Evolutionary conservation across 2,888 invertebrate species (phyloP).

Genomic region (Polymixis lichenea): DNA sequence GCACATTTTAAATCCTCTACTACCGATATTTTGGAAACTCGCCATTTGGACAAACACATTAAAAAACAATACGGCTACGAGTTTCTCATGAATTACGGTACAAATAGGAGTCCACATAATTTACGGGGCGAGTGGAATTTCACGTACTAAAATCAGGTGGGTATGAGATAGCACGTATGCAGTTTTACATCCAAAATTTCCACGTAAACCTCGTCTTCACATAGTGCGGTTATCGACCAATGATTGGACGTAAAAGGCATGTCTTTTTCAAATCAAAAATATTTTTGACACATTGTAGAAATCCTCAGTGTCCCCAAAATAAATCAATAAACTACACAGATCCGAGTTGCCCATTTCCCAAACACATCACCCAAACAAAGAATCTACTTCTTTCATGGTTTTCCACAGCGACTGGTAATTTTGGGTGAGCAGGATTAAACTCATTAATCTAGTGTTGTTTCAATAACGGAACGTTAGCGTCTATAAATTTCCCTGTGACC

Average conservation of each 20-base stretch:
- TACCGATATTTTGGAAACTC: conserved; percentile 52
- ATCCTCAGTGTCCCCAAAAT: not conserved
- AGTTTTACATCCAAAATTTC: not conserved
- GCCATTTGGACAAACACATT: conserved; percentile 51
- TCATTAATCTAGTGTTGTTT: conserved; percentile 79
- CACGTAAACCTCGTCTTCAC: not conserved
- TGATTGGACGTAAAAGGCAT: not conserved
- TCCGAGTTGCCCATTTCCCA: not conserved
- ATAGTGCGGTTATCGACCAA: not conserved
- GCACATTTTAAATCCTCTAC: conserved; percentile 18
- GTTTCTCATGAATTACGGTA: conserved; percentile 33
- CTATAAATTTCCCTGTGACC: conserved; percentile 77
- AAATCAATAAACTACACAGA: not conserved
- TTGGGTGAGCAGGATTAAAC: conserved; percentile 71
- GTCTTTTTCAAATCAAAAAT: not conserved
- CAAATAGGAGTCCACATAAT: conserved; percentile 25
- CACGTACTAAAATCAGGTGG: conserved; percentile 5
- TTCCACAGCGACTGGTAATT: conserved; percentile 61
- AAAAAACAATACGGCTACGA: conserved; percentile 38
- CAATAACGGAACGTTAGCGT: conserved; percentile 75
- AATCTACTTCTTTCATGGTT: conserved; percentile 36
- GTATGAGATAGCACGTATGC: not conserved
- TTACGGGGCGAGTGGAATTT: conserved; percentile 1
- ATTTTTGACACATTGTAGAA: not conserved
- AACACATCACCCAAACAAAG: conserved; percentile 2